Conservation (phyloP, 2,797 vertebrate genomes). For the Heliangelus exortis region DNA sequence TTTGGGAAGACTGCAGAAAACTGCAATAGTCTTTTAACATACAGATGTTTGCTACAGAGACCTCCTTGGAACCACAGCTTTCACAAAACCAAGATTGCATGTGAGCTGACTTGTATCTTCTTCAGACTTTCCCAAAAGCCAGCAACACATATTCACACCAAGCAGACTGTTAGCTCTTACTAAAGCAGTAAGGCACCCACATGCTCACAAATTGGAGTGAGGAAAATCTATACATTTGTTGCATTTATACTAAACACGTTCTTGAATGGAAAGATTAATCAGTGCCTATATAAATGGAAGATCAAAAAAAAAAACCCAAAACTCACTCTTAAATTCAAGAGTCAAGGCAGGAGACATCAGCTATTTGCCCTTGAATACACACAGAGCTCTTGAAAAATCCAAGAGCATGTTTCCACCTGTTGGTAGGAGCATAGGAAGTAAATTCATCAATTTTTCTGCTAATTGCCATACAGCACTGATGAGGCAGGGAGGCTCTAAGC, state of each 20-base stretch:
- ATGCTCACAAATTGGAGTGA: background rate
- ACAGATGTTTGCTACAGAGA: background rate
- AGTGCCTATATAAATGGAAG: background rate
- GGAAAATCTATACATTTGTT: background rate
- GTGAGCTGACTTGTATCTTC: background rate
- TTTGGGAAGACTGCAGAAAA: background rate
- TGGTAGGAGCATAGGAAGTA: slow-evolving; percentile 13
- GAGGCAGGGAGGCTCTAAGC: background rate
- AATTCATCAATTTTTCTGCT: slow-evolving; percentile 48
- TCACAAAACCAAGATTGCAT: background rate
- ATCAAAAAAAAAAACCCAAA: background rate
- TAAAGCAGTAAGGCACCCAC: background rate
- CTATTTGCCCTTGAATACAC: background rate
- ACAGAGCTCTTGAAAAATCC: slow-evolving; percentile 1
- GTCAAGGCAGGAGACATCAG: background rate
- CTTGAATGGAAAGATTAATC: background rate
- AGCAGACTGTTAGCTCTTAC: background rate
- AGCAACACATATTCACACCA: background rate
- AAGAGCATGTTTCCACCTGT: background rate
- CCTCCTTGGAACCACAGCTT: background rate
- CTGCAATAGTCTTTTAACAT: background rate
- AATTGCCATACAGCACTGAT: background rate
- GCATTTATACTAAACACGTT: background rate
- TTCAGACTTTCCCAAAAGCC: background rate
- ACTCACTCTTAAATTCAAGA: background rate